phyloP scores from a whole-genome alignment of 2,113 vertebrate species.

The Ageneiosus marmoratus region DNA sequence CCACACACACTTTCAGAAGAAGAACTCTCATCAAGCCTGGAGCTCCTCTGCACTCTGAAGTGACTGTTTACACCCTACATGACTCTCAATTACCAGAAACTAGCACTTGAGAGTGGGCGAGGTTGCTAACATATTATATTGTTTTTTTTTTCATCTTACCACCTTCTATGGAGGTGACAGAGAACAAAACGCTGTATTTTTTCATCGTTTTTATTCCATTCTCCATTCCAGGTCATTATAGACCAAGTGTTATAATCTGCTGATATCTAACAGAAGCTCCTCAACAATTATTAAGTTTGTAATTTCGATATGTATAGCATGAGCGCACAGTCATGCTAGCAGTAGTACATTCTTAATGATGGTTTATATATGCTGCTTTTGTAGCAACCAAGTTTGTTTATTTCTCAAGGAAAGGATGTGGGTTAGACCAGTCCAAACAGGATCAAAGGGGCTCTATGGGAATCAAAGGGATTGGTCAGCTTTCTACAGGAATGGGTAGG shows the following conservation, averaged over 20 bases:
- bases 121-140: background rate
- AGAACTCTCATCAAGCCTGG: background rate
- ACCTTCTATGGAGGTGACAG: background rate
- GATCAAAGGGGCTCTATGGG: background rate
- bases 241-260: background rate
- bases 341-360: background rate
- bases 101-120: background rate
- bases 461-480: background rate
- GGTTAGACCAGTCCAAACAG: background rate
- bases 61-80: background rate
- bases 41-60: background rate
- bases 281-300: background rate
- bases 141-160: background rate
- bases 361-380: background rate
- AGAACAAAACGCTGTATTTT: background rate
- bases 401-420: background rate
- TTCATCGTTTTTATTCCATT: background rate
- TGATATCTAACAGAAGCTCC: background rate
- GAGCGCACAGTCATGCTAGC: background rate
- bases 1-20: constrained; percentile 31
- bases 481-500: background rate
- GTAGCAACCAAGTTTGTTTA: too few relatives aligned
- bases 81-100: constrained; percentile 25
- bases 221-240: background rate
- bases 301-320: too few relatives aligned